These are phyloP conservation scores for Drosophila fulvimacula DNA, from an alignment of 2,888 invertebrate genomes.

Conservation along the genomic window DNA sequence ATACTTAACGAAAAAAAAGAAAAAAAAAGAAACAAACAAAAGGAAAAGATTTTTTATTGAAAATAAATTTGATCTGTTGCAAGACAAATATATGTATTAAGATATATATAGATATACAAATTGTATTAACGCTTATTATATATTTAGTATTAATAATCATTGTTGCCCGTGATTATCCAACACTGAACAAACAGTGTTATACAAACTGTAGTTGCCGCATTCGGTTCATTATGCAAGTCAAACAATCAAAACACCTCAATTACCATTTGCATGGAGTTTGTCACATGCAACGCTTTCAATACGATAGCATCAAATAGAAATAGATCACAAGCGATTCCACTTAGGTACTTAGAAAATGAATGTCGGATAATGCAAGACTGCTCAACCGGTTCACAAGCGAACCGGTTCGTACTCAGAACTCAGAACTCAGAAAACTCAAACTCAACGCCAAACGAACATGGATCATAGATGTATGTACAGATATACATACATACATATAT, in stretches of 20 bases:
- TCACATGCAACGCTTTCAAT: constrained; percentile 1
- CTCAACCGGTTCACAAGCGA: neutral
- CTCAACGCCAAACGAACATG: neutral
- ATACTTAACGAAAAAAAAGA: neutral
- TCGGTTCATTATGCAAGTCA: neutral
- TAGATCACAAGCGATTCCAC: neutral
- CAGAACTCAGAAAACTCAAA: no score
- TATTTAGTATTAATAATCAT: constrained; percentile 4
- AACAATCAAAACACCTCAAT: constrained; percentile 5
- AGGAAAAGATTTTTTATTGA: neutral
- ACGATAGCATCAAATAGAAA: constrained; percentile 2
- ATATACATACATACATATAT: no score
- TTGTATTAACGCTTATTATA: constrained; percentile 6
- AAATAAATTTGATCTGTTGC: constrained; percentile 1
- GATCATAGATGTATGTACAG: neutral
- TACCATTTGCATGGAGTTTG: neutral
- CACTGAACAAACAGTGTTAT: constrained; percentile 8
- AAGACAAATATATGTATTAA: constrained; percentile 14
- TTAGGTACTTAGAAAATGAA: neutral
- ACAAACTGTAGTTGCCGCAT: neutral
- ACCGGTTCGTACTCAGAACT: no score
- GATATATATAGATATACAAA: neutral
- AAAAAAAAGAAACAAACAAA: neutral
- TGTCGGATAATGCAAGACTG: constrained; percentile 5
- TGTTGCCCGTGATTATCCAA: constrained; percentile 13